A percentile compares a stretch with the other conserved stretches of the same genome.
Evolutionary conservation across 2,113 vertebrate genomes (phyloP).

Genomic region (Okapia johnstoni): DNA sequence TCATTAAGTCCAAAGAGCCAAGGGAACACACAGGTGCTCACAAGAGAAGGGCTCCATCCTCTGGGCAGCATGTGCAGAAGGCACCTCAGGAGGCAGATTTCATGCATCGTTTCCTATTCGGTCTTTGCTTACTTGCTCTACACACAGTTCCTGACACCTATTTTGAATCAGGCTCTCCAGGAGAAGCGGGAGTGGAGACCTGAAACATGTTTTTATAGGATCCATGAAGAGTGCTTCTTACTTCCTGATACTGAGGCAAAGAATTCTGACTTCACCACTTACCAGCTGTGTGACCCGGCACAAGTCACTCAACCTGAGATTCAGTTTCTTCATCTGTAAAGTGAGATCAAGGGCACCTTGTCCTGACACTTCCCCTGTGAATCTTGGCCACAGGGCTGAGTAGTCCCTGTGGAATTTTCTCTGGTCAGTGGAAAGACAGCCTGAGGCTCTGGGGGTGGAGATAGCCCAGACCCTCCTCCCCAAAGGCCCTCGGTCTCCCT

Average conservation of each 20-base stretch:
- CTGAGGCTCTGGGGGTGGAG: background rate
- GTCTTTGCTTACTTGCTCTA: background rate
- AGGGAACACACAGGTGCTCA: background rate
- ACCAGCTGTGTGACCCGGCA: too few species aligned
- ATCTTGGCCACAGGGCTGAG: background rate
- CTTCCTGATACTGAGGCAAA: background rate
- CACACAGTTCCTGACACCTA: background rate
- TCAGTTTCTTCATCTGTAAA: background rate
- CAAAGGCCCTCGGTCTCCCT: background rate
- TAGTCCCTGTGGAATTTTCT: background rate
- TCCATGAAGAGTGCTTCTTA: background rate
- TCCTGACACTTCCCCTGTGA: background rate
- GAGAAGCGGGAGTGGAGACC: too few species aligned
- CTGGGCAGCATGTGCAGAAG: background rate
- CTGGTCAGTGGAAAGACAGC: background rate
- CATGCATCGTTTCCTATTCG: background rate
- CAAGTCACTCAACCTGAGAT: background rate
- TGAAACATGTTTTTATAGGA: background rate
- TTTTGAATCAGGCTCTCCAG: background rate
- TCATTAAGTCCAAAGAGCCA: background rate
- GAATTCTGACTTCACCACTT: background rate
- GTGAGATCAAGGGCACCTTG: background rate
- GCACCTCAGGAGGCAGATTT: background rate
- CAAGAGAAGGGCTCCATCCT: rapidly evolving
- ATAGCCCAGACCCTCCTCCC: background rate